Base-by-base conservation (phyloP, 2,888 invertebrate genomes). In the Alentia gelatinosa region DNA sequence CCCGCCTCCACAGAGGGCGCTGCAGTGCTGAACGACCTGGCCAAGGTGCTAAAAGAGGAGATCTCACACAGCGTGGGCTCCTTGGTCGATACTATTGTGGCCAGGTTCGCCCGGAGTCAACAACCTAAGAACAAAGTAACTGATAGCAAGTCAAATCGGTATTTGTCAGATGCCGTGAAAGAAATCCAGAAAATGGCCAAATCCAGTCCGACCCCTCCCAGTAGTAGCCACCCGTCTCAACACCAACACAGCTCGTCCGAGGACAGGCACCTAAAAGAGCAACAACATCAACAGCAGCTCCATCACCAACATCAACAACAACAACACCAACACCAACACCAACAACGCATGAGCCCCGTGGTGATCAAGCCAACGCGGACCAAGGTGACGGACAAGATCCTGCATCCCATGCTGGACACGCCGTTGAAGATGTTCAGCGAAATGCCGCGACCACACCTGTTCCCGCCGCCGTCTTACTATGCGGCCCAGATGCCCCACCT, bases 1-100 rank as follows among this genome's bases (percentile, higher is more conserved):
- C 56, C 56, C 37, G 63, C n/a, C 40, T 47, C 63, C 56, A 33
- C 23, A 26, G n/a, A 12, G 26, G 37, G 75, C 7, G 26, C 40
- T 33, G 90, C 97, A 90, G 98, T 98, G 95, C 97, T 98, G 9
- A 98, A 98, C 95, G 98, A 98, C 90, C 97, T 99, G 89, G 98
- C 98, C n/a, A 98, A 98, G 95, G 97, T 98, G 90, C 97, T 99
- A 5, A 99, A 99, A 96, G 97, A 97, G 89, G 99, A 99, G 97
- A 98, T 99, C 93, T 97, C 98, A 37, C 97, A 98, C 56, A 98
- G 98, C 0, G 96, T 99, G 79, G 97, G 98, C 30, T 98, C 97
- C 93, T 97, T 98, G 79, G 98, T 99, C 93, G 99, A 99, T 96
- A 98, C 98, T 33, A 98, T 98, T 92, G 97, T 99, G 92, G 97